Evolutionary conservation across 2,888 invertebrate genomes (phyloP), one percentile per base, ranked within the genome.

Genomic region (Pardosa pseudoannulata): DNA sequence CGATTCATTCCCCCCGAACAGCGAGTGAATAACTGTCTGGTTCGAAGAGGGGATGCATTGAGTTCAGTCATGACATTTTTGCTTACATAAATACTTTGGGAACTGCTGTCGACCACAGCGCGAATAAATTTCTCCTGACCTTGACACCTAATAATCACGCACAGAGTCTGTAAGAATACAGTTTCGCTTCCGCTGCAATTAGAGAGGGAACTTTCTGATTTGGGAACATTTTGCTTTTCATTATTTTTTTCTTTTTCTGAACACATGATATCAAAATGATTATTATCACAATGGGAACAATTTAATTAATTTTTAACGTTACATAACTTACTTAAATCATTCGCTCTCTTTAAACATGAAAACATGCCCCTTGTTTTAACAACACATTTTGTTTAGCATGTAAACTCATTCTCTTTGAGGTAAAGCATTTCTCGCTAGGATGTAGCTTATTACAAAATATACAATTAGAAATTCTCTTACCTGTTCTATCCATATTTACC

Each of bases 291-390:
- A 32, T 68, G 9, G 19, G 36, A 68, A 31, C 68, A 68, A 50
- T 50, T 50, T 50, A 50, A 50, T 16, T 50, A 9, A 50, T 50
- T 6, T 50, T 50, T 50, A 9, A 32, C 7, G 32, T 31, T 32
- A 68, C 68, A 68, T 32, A 32, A 68, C 11, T n/a, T 68, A 68
- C 68, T 68, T 68, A 68, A 31, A 32, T 36, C n/a, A 5, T n/a
- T 3, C 31, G 7, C 32, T 31, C 29, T 68, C 32, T 68, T 68
- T 23, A 68, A 68, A 36, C 68, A 36, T 36, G 36, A 36, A 11
- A 36, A 36, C 5, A 36, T 5, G 11, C 5, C 36, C 36, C 11
- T 5, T 36, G 5, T 36, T 36, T 36, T 36, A 36, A 11, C 11
- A 36, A 36, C 36, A 36, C 11, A 7, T 36, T 5, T 36, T 36